Base-by-base conservation (phyloP, 2,113 vertebrate genomes). In the Platichthys flesus region DNA sequence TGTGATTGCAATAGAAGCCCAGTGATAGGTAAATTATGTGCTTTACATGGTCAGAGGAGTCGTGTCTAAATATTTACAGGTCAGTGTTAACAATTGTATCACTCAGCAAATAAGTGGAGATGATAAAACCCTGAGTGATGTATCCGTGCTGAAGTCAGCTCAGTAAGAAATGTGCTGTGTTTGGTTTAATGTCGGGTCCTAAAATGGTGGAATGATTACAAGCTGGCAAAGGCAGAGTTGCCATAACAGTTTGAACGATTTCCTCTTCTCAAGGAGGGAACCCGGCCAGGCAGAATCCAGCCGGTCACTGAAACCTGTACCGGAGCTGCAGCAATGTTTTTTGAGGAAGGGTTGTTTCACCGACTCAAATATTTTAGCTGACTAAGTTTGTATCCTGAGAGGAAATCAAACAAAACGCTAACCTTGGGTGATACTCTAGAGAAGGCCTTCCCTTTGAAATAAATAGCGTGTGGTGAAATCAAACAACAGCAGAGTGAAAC, bases 361-460 rank as follows among this genome's bases (percentile, higher is more conserved):
- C 71, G 63, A 81, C 81, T 83, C 69, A 55, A 84, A 84, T 65
- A 83, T 87, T 90, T 90, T 61, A 61, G 81, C 84, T 86, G 84
- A 89, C 77, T 80, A 57, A 68, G 58, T 64, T 72, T 67, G 45
- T 73, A 68, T 24, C 85, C 84, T 10, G 68, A 76, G 78, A 89
- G 84, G 74, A 86, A 90, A 85, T 79, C 87, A 88, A 91, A 88
- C 81, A 85, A 51, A 88, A 60, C 76, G 68, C 67, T 8, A 74
- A 79, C 75, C 67, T 61, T 54, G 64, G n/a, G 74, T 57, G 76
- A 77, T 69, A 67, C 83, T 72, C 74, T 2, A 31, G 67, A 80
- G 80, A 76, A 71, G 49, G 51, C 8, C 28, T 68, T 14, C 58
- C 57, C 87, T 94, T 93, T 91, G 84, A 94, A 85, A 90, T 65